Evolutionary conservation across 1,140 invertebrate genomes (phyloP).

Genomic region (Aphelenchoides besseyi): DNA sequence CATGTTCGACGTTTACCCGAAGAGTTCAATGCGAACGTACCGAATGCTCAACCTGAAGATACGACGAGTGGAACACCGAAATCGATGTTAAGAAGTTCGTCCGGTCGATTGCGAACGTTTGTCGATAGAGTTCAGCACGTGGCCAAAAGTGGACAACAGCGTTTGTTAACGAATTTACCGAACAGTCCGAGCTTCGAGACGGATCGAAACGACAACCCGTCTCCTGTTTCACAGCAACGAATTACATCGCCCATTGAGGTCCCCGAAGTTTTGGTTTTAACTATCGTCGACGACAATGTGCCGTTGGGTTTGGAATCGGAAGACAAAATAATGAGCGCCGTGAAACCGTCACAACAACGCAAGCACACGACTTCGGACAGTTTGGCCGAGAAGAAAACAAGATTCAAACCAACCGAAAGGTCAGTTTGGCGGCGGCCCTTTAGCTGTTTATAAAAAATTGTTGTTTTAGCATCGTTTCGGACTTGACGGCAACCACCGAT

Average conservation of each 20-base stretch:
- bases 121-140: constrained; percentile 8
- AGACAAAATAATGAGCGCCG: constrained; percentile 53
- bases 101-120: constrained; percentile 16
- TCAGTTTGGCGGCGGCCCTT: constrained; percentile 37
- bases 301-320: constrained; percentile 53
- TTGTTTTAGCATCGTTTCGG: constrained; percentile 45
- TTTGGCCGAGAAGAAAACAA: constrained; percentile 48
- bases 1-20: constrained; percentile 39
- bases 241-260: neutral
- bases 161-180: constrained; percentile 7
- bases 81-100: constrained; percentile 7
- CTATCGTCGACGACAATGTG: constrained; percentile 30
- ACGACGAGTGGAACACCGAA: constrained; percentile 1
- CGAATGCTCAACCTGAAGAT: constrained; percentile 7
- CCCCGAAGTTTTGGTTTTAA: constrained; percentile 42
- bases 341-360: constrained; percentile 8
- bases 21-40: constrained; percentile 23
- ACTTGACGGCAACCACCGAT: constrained; percentile 52
- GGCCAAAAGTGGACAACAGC: constrained; percentile 14
- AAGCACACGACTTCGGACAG: constrained; percentile 39
- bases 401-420: constrained; percentile 57
- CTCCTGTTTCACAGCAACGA: neutral
- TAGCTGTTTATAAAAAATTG: neutral
- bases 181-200: neutral
- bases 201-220: neutral